Evolutionary conservation across 2,113 vertebrate genomes (phyloP).

Genomic region (Leucopternis melanops): DNA sequence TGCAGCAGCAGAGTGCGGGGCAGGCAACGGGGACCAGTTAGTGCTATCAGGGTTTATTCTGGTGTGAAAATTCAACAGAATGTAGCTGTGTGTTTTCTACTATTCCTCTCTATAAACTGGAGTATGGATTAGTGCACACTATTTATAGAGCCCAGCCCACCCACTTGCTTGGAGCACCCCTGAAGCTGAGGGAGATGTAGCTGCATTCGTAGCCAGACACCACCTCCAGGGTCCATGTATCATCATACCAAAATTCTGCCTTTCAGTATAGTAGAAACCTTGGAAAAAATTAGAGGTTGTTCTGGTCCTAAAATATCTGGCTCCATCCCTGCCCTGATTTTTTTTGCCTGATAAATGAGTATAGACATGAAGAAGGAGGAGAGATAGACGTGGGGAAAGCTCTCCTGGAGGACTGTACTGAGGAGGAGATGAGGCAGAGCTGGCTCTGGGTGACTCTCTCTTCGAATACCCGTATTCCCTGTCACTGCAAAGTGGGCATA

Average conservation of each 20-base stretch:
- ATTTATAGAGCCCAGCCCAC: background rate
- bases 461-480: background rate
- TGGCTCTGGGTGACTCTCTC: background rate
- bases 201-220: background rate
- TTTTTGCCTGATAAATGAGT: background rate
- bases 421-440: background rate
- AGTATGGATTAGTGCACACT: background rate
- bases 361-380: background rate
- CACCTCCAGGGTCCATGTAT: background rate
- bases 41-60: background rate
- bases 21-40: background rate
- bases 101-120: background rate
- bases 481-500: background rate
- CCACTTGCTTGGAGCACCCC: background rate
- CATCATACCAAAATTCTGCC: background rate
- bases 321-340: background rate
- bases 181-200: background rate
- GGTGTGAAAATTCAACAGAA: background rate
- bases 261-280: background rate
- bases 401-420: background rate
- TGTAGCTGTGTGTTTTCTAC: conserved; percentile 5
- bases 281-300: background rate
- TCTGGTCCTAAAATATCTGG: background rate
- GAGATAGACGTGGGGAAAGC: background rate
- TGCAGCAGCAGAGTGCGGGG: background rate